phyloP scores from a whole-genome alignment of 2,113 vertebrate species.

The Antechinus stuartii region DNA sequence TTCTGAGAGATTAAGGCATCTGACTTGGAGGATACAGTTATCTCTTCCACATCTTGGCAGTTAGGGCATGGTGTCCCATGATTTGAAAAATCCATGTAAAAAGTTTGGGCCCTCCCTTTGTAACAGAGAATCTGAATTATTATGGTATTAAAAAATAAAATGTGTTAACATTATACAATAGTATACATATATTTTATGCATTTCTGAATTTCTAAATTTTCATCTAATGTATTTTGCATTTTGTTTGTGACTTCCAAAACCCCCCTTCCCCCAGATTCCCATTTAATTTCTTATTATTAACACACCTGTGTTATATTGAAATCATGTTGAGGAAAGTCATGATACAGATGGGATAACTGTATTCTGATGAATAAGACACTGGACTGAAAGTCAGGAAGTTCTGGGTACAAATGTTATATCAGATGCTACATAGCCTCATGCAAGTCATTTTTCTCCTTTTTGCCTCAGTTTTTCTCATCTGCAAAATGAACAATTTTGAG shows the following conservation, averaged over 20 bases:
- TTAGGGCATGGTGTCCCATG: too few species aligned
- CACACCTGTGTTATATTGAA: not conserved
- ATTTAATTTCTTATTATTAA: not conserved
- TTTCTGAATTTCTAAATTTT: not conserved
- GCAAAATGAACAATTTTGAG: not conserved
- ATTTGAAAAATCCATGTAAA: not conserved
- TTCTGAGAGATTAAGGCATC: not conserved
- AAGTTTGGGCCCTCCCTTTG: not conserved
- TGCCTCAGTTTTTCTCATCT: not conserved
- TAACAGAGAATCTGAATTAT: not conserved
- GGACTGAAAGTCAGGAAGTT: not conserved
- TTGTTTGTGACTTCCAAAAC: not conserved
- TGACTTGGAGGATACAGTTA: not conserved
- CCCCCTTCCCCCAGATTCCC: not conserved
- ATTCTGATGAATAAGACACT: not conserved
- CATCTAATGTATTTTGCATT: not conserved
- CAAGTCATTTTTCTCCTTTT: not conserved
- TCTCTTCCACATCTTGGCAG: not conserved
- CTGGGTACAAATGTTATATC: not conserved
- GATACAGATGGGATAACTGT: not conserved
- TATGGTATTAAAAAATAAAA: not conserved
- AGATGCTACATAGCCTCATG: not conserved
- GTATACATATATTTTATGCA: not conserved
- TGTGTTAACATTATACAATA: not conserved
- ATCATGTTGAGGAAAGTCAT: not conserved